Evolutionary conservation across 2,113 vertebrate genomes (phyloP).

Genomic region (Clarias magur): DNA sequence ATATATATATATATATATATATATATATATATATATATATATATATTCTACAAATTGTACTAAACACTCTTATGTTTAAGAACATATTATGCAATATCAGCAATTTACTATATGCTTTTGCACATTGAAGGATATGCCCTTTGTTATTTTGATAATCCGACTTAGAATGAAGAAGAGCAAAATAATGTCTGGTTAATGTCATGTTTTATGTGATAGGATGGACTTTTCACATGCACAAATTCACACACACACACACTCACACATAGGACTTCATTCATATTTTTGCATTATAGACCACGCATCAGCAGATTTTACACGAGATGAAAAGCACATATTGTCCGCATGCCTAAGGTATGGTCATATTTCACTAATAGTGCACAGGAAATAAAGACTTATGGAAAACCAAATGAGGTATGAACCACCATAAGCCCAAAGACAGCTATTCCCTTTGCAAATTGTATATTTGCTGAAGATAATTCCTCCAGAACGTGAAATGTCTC

Average conservation of each 20-base stretch:
- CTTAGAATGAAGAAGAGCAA: background rate
- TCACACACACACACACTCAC: constrained; percentile 3
- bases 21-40: no score
- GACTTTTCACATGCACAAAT: background rate
- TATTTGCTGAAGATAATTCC: constrained; percentile 94
- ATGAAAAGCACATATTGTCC: constrained; percentile 54
- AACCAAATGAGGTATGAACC: constrained; percentile 90
- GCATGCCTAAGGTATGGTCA: constrained; percentile 76
- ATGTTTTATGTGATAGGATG: background rate
- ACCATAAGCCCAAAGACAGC: constrained; percentile 91
- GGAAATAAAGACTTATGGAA: constrained; percentile 81
- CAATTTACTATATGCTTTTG: background rate
- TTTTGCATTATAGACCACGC: constrained; percentile 59
- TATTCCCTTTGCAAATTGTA: constrained; percentile 89
- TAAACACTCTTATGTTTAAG: background rate
- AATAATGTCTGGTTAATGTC: constrained; percentile 21
- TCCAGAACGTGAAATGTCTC: constrained; percentile 80
- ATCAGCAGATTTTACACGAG: constrained; percentile 44
- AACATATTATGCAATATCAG: background rate
- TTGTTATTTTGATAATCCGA: background rate
- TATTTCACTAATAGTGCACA: constrained; percentile 74
- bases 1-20: no score
- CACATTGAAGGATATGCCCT: background rate
- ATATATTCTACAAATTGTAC: background rate
- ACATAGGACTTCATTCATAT: constrained; percentile 41